Base-by-base conservation (phyloP, 2,113 vertebrate genomes). In the Centrocercus urophasianus region DNA sequence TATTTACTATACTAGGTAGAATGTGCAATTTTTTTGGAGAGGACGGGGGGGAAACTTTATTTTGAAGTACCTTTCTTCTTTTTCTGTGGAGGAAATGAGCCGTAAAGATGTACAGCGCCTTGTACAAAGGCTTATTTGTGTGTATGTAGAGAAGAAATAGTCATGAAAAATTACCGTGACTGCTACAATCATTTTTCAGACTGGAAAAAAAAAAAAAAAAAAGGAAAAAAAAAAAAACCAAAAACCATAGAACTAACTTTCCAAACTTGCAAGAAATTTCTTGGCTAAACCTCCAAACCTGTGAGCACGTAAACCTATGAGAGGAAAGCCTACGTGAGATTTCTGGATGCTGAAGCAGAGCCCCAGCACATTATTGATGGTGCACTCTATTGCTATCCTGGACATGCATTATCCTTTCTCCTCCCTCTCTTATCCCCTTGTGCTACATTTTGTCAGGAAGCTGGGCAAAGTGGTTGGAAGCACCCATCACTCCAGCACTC, bases 71-170 rank as follows among this genome's bases (percentile, higher is more conserved):
- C 11, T 63, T 90, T 60, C 60, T 59, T 54, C 36, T 84, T 90
- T 40, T 40, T 78, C 91, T 57, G 92, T 86, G 78, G 90, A 91
- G 11, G n/a, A 95, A 96, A 91, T 93, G 89, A 96, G 30, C 82
- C 30, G 13, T 95, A 60, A 90, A 96, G 77, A 32, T 85, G 89
- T 88, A 90, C 36, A 95, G 42, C 38, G 86, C 30, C 71, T 87
- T 71, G 24, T 38, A 66, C 60, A 92, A 95, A 81, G 12, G 40
- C 64, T 93, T 92, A 82, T 47, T 78, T 72, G 61, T 54, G 34
- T 12, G 12, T 72, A 22, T 43, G 15, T 7, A 20, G 67, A 27
- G 36, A 75, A 95, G 38, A 82, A 93, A 89, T 85, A 59, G 34
- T 66, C 2, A 16, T 64, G 47, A 91, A 82, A 89, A 91, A 83